Evolutionary conservation across 1,140 invertebrate genomes (phyloP), one percentile per base, ranked within the genome.

Genomic region (Odontomachus brunneus): DNA sequence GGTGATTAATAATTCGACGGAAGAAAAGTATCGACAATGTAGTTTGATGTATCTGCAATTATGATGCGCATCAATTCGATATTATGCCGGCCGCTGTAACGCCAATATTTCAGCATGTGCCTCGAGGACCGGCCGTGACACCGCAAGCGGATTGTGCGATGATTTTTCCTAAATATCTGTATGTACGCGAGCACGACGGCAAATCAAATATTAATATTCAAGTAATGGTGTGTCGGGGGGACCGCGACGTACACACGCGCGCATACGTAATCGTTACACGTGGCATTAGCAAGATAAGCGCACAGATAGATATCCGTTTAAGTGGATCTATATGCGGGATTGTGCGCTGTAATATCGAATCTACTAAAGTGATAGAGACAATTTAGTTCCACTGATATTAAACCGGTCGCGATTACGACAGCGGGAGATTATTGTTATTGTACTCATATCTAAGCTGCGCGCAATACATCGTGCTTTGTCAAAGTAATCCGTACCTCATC

Each of bases 41-140:
- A 71, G 75, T 80, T 80, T 80, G 75, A 80, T 71, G 75, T 38
- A 80, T 80, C 75, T 80, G 65, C 75, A 71, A 80, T 80, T 80
- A 80, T 38, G 53, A 80, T 80, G 65, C 65, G 51, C 65, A 71
- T 80, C 48, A 80, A 80, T 80, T 44, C 29, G 65, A 71, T 69
- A 71, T 80, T 80, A 80, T 48, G 19, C 26, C 24, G 19, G 51
- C 75, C 44, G 65, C 29, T 69, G 22, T 59, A 80, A 67, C 51
- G 51, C 12, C 29, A 51, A 69, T 69, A 69, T 51, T 71, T 80
- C 65, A 14, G 48, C 65, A 33, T 29, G n/a, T 53, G 51, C 2
- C 60, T 19, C 57, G 38, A 9, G 0, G 38, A 15, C 38, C 19
- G 29, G n/a, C n/a, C n/a, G 44, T 22, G 29, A 69, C 26, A 2